Base-by-base conservation (phyloP, 2,113 vertebrate species). In the Ophiodon elongatus region DNA sequence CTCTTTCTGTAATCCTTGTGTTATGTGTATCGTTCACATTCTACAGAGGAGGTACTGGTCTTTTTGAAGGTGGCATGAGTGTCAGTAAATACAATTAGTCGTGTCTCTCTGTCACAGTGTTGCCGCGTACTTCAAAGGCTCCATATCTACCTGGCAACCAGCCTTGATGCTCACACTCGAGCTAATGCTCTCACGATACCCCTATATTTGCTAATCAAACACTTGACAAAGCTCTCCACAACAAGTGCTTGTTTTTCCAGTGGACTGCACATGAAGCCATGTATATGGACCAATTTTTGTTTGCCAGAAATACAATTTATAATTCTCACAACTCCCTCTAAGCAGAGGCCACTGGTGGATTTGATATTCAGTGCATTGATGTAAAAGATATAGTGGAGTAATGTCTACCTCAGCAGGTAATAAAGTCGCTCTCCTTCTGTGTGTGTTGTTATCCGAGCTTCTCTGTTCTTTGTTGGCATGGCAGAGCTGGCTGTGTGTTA, bases 151-250 rank as follows among this genome's bases (percentile, higher is more conserved):
- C 85, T 31, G 71, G 85, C 83, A 88, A 85, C 79, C 76, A 31
- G 29, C 63, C 37, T 47, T 47, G 29, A 80, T 41, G 56, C 39
- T 17, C 43, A 10, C 66, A 69, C 79, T 79, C 45, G 31, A 29
- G 35, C 47, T 69, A 72, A 57, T 14, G 62, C 56, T 68, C 65
- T 54, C 6, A 1, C 76, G 33, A 60, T 45, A 41, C 59, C 56
- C 41, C 41, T 15, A 54, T 74, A 25, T 80, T 67, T 52, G 31
- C 50, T 64, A 56, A 80, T 66, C 84, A 87, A 89, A 89, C 89
- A 89, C 86, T 92, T 65, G 47, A 85, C 62, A 70, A 77, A 37
- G 59, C 76, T 56, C 88, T 89, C 56, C 31, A n/a, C 47, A 68
- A 33, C 54, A 62, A 88, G 90, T 83, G 84, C 45, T 72, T 65